These are phyloP conservation scores for Drosophila sulfurigaster DNA, from an alignment of 1,140 invertebrate species.

Conservation along the genomic window DNA sequence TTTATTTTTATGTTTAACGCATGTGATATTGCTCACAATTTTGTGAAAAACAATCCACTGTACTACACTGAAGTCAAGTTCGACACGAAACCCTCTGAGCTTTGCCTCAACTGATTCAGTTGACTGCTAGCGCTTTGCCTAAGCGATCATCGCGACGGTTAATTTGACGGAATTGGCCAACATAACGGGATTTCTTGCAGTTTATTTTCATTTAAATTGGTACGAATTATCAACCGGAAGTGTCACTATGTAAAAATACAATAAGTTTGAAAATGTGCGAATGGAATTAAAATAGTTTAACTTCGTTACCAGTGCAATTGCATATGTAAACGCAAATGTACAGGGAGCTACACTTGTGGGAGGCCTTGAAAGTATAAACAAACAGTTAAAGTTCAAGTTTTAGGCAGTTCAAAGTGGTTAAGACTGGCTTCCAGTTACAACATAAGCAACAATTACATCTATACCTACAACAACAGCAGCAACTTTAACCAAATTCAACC, in stretches of 20 bases:
- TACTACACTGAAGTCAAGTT: constrained; percentile 66
- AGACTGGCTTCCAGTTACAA: constrained; percentile 35
- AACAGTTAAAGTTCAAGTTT: constrained; percentile 45
- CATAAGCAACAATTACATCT: constrained; percentile 14
- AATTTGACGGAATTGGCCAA: constrained; percentile 14
- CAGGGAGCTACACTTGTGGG: not conserved
- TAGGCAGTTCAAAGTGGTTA: constrained; percentile 58
- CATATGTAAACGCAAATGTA: not conserved
- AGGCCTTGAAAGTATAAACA: constrained; percentile 44
- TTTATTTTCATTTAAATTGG: constrained; percentile 20
- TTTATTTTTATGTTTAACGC: too few species aligned
- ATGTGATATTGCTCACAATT: too few species aligned
- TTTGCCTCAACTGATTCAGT: constrained; percentile 69
- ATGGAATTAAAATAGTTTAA: constrained; percentile 12
- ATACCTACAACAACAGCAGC: constrained; percentile 21
- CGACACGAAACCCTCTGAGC: constrained; percentile 71
- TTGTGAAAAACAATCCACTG: constrained; percentile 18
- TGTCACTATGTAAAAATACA: not conserved
- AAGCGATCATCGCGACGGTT: constrained; percentile 47
- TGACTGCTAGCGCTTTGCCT: constrained; percentile 62
- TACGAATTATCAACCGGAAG: constrained; percentile 33
- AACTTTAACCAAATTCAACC: constrained; percentile 41
- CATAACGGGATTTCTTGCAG: constrained; percentile 65
- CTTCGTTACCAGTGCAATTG: not conserved
- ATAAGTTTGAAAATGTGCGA: constrained; percentile 18